phyloP scores from a whole-genome alignment of 2,797 vertebrate genomes.

The Darevskia mixta region DNA sequence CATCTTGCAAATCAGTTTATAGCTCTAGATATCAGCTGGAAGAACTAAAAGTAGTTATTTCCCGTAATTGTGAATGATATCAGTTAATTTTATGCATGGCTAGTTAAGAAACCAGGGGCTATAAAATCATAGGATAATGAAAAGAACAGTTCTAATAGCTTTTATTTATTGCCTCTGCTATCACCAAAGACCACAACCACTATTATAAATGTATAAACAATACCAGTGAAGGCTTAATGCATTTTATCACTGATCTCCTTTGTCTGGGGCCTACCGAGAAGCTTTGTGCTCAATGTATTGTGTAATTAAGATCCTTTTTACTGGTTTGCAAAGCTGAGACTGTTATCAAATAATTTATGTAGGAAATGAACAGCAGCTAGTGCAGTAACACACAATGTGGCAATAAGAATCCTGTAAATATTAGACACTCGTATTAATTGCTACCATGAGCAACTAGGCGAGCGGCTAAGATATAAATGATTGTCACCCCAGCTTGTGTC shows the following conservation, averaged over 20 bases:
- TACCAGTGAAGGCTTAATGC: constrained; percentile 62
- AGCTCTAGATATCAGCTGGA: constrained; percentile 46
- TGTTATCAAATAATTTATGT: constrained; percentile 77
- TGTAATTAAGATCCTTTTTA: constrained; percentile 82
- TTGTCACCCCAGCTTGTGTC: constrained; percentile 30
- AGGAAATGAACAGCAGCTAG: constrained; percentile 56
- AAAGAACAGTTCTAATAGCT: constrained; percentile 66
- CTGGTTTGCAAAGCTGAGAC: constrained; percentile 69
- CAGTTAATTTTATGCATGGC: constrained; percentile 66
- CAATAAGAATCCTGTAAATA: constrained; percentile 12
- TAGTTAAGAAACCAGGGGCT: constrained; percentile 64
- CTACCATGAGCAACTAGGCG: constrained; percentile 23
- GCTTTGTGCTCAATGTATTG: constrained; percentile 67
- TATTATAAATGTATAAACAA: constrained; percentile 69
- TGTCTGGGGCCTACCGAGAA: constrained; percentile 71
- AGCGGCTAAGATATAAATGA: constrained; percentile 38
- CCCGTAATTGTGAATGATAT: constrained; percentile 67
- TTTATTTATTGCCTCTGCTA: constrained; percentile 74
- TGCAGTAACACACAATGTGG: constrained; percentile 57
- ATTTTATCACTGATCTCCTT: constrained; percentile 60
- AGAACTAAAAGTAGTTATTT: constrained; percentile 68
- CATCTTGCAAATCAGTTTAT: constrained; percentile 47
- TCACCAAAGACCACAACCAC: constrained; percentile 57
- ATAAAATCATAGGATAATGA: constrained; percentile 72
- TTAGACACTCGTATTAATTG: constrained; percentile 53